Evolutionary conservation across 1,140 invertebrate species (phyloP).

Genomic region (Tetranychus cinnabarinus): DNA sequence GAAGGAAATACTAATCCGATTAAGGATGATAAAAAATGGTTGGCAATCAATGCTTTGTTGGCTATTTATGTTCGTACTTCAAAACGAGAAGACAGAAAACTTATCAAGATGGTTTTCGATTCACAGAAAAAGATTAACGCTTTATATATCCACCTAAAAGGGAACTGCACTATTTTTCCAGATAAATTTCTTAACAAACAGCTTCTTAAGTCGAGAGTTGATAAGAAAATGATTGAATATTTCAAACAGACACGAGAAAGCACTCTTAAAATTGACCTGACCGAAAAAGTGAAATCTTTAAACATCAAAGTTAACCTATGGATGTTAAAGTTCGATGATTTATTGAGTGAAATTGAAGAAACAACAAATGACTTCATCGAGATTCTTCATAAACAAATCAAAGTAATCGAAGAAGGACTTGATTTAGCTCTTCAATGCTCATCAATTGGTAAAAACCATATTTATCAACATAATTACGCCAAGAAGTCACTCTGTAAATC

Average conservation of each 20-base stretch:
- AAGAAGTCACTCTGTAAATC: conserved; percentile 1
- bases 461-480: conserved; percentile 1
- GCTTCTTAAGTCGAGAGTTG: conserved; percentile 6
- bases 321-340: conserved; percentile 9
- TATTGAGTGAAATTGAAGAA: neutral
- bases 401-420: conserved; percentile 5
- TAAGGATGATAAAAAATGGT: conserved; percentile 31
- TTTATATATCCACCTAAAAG: conserved; percentile 10
- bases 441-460: conserved; percentile 1
- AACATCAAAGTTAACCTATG: conserved; percentile 12
- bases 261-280: conserved; percentile 11
- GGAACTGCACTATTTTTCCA: conserved; percentile 2
- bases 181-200: conserved; percentile 2
- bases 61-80: conserved; percentile 48
- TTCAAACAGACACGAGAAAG: conserved; percentile 9
- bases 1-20: conserved; percentile 23
- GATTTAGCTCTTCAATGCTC: neutral
- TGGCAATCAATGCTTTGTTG: conserved; percentile 43
- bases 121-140: conserved; percentile 40
- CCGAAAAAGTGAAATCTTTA: conserved; percentile 9
- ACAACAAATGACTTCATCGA: conserved; percentile 2
- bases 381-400: neutral
- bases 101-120: conserved; percentile 43
- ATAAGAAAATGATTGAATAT: conserved; percentile 3
- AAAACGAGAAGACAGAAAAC: conserved; percentile 47